Evolutionary conservation across 1,140 invertebrate genomes (phyloP).

Genomic region (Lasaia peninsularis): DNA sequence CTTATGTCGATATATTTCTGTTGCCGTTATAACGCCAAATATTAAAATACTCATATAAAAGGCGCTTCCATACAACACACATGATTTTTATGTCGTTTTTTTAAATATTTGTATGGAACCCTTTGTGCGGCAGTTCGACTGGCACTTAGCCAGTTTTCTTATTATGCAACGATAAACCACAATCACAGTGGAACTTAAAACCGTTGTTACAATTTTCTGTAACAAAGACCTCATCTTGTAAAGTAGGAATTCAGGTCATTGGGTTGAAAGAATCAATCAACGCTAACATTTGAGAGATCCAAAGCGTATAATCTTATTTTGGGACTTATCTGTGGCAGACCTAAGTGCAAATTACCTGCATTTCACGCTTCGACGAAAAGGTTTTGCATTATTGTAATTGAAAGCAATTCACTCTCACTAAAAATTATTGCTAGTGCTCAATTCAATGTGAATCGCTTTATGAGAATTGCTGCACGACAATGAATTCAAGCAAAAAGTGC

Average conservation of each 20-base stretch:
- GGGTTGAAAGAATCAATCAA: constrained; percentile 12
- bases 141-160: no score
- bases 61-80: no score
- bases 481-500: background rate
- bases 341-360: constrained; percentile 9
- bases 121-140: no score
- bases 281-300: constrained; percentile 1
- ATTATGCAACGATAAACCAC: no score
- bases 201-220: background rate
- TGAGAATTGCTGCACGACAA: background rate
- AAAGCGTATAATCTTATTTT: constrained; percentile 12
- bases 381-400: constrained; percentile 11
- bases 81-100: no score
- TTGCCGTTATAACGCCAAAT: no score
- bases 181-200: background rate
- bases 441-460: constrained; percentile 1
- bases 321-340: constrained; percentile 9
- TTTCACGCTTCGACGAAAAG: constrained; percentile 14
- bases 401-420: constrained; percentile 4
- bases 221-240: constrained; percentile 3
- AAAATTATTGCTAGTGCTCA: background rate
- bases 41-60: no score
- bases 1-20: no score
- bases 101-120: no score
- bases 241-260: constrained; percentile 7